Evolutionary conservation across 2,888 invertebrate genomes (phyloP).

Genomic region (Lithophane leautieri): DNA sequence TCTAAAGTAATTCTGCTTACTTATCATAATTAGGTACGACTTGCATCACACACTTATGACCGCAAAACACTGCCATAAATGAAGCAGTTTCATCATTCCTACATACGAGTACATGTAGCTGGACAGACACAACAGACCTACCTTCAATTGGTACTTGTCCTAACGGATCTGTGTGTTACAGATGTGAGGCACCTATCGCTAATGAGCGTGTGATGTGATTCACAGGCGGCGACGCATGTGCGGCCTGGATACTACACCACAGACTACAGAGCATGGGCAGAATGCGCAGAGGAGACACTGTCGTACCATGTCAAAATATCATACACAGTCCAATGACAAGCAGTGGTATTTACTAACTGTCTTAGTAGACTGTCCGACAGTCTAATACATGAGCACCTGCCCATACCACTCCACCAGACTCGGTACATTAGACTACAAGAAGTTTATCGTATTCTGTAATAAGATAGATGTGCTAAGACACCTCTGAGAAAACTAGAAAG

Average conservation of each 20-base stretch:
- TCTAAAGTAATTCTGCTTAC: not conserved
- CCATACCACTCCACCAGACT: too few species aligned
- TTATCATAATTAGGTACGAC: not conserved
- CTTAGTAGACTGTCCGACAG: too few species aligned
- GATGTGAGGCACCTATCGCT: slow-evolving; percentile 69
- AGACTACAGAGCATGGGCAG: slow-evolving; percentile 21
- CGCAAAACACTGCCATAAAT: not conserved
- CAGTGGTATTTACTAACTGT: too few species aligned
- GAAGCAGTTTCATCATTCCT: not conserved
- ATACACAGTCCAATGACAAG: too few species aligned
- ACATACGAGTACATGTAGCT: not conserved
- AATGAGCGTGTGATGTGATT: slow-evolving; percentile 83
- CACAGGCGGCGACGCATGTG: slow-evolving; percentile 83
- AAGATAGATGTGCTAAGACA: too few species aligned
- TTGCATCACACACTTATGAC: not conserved
- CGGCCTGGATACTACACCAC: slow-evolving; percentile 81
- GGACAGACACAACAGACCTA: not conserved
- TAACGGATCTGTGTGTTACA: slow-evolving; percentile 53
- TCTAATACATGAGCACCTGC: too few species aligned
- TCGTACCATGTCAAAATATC: too few species aligned
- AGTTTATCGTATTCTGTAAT: too few species aligned
- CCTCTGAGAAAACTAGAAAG: too few species aligned
- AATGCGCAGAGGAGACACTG: slow-evolving; percentile 29
- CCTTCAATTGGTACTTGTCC: slow-evolving; percentile 39
- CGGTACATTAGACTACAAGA: too few species aligned